Evolutionary conservation across 2,113 vertebrate species (phyloP).

Genomic region (Addax nasomaculatus): DNA sequence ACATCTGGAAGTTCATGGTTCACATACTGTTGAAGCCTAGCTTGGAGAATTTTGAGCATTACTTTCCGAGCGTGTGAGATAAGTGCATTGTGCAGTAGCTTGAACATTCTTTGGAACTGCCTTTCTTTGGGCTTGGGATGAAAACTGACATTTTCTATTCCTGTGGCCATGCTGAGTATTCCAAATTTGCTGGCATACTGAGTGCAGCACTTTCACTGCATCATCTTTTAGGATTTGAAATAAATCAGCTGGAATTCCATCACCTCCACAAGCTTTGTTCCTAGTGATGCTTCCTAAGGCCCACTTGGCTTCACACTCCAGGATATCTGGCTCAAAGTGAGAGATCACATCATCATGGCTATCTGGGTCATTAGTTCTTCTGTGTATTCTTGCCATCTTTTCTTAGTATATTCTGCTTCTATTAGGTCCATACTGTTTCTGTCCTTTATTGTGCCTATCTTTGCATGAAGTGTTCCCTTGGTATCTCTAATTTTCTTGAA

Average conservation of each 20-base stretch:
- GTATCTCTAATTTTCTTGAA: neutral
- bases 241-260: neutral
- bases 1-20: neutral
- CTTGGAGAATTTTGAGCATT: neutral
- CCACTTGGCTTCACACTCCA: neutral
- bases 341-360: neutral
- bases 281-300: neutral
- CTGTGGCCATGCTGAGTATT: neutral
- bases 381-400: neutral
- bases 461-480: neutral
- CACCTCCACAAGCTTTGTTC: neutral
- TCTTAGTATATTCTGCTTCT: neutral
- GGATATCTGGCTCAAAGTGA: neutral
- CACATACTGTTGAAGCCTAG: neutral
- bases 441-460: neutral
- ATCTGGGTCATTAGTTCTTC: neutral
- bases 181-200: neutral
- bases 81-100: neutral
- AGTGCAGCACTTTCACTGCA: neutral
- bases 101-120: neutral
- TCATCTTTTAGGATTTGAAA: neutral
- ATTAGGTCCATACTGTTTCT: neutral
- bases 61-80: neutral
- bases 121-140: neutral
- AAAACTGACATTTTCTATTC: neutral